Evolutionary conservation across 2,797 vertebrate species (phyloP), one percentile per base, ranked within the genome.

Genomic region (Euphonia xanthogaster): DNA sequence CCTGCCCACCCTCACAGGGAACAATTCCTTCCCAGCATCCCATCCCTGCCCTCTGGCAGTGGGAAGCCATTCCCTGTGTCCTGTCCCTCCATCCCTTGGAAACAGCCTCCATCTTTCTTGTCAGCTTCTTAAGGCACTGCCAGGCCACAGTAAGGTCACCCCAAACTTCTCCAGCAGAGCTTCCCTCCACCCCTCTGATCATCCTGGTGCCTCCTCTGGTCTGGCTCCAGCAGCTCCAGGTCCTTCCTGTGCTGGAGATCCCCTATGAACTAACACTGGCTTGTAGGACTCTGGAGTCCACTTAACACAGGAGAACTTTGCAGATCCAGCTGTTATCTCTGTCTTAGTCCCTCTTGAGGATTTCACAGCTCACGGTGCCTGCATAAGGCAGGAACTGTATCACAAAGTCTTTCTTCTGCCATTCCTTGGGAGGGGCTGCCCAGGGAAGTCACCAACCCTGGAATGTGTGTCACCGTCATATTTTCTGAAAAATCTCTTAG

Each of bases 171-270:
- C 14, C 44, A 66, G 37, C 53, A 45, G 62, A 85, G 23, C 71
- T 75, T 39, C 39, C n/a, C 39, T 75, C 23, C 62, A 67, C 20
- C 53, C 21, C 45, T 51, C n/a, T 51, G n/a, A 0, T 7, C 61
- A 50, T n/a, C 37, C n/a, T 58, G 37, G 10, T 5, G 51, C 18
- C 31, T 58, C 37, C 18, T 3, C 27, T n/a, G 71, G 14, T 1
- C 17, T 7, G 1, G 1, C n/a, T 25, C 6, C 53, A 75, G 45
- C 2, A 58, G 5, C n/a, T 75, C 19, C 61, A 51, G 0, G 0
- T 44, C 53, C 62, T n/a, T 5, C 18, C n/a, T 53, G 8, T 11
- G 58, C 27, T 82, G n/a, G 15, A 28, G 10, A 17, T 12, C 15
- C 10, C 14, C 6, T 50, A 16, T 0, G 48, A 81, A 54, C 2